A percentile compares a stretch with the other conserved stretches of the same genome.
Conservation (phyloP, 2,113 vertebrate genomes). For the Hippocampus zosterae region DNA sequence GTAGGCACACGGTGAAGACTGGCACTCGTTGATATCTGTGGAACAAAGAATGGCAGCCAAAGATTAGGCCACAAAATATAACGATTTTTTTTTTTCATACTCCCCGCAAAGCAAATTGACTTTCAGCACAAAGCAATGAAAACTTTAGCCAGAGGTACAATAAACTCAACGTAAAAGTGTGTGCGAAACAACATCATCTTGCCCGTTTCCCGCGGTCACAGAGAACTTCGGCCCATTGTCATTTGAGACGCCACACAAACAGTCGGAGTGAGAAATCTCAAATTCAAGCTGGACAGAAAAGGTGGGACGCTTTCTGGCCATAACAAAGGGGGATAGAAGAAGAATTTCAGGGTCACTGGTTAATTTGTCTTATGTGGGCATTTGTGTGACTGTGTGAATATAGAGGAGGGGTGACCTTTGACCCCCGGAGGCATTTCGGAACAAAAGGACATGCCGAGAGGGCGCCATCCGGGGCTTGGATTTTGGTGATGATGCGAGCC, state of each 20-base stretch:
- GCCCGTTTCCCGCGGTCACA: neutral
- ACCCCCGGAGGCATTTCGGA: conserved; percentile 55
- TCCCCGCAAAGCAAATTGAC: neutral
- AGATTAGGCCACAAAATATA: neutral
- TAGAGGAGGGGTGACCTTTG: conserved; percentile 67
- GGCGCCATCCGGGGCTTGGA: conserved; percentile 46
- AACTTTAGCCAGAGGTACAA: no score
- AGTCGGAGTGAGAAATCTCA: conserved; percentile 32
- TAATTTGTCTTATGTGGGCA: conserved; percentile 67
- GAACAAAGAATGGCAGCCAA: neutral
- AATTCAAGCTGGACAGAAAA: conserved; percentile 53
- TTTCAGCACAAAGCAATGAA: no score
- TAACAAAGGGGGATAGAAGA: conserved; percentile 52
- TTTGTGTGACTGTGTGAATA: conserved; percentile 56
- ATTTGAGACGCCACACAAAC: conserved; percentile 34
- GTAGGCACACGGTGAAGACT: conserved; percentile 91
- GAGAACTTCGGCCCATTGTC: conserved; percentile 31
- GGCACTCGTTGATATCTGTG: conserved; percentile 92
- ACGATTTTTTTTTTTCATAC: neutral
- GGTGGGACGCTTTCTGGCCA: conserved; percentile 40
- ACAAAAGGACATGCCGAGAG: conserved; percentile 34
- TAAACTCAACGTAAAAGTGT: no score
- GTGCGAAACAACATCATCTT: no score
- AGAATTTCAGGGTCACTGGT: conserved; percentile 68
- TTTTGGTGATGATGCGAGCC: conserved; percentile 56